phyloP scores from a whole-genome alignment of 2,888 invertebrate species.

The Toxonevra muliebris region DNA sequence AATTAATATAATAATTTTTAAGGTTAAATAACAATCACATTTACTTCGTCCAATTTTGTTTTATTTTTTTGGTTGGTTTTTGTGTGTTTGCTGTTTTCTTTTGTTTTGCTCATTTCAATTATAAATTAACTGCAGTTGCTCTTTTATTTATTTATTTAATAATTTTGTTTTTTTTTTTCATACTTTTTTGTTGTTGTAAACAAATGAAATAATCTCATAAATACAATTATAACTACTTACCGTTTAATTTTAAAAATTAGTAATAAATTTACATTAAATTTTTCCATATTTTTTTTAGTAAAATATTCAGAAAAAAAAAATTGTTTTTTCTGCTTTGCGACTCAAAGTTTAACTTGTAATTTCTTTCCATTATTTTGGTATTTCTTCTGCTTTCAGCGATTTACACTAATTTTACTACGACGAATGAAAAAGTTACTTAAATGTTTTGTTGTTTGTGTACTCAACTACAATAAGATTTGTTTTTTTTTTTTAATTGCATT shows the following conservation, averaged over 20 bases:
- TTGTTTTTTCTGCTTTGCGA: too few relatives aligned
- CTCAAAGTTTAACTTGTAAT: too few relatives aligned
- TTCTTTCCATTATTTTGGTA: too few relatives aligned
- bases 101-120: conserved; percentile 11
- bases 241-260: not conserved
- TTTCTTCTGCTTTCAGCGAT: too few relatives aligned
- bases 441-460: not conserved
- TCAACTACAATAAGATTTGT: not conserved
- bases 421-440: not conserved
- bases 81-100: conserved; percentile 38
- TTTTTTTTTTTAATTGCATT: not conserved
- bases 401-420: not conserved
- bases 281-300: too few relatives aligned
- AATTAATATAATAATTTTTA: conserved; percentile 50
- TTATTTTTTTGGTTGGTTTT: conserved; percentile 27
- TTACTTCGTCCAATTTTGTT: conserved; percentile 52
- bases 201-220: too few relatives aligned
- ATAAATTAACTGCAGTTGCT: not conserved
- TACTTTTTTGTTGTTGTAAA: too few relatives aligned
- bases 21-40: conserved; percentile 63
- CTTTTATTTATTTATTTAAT: conserved; percentile 21
- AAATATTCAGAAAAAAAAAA: too few relatives aligned
- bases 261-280: too few relatives aligned
- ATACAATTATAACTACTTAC: conserved; percentile 2
- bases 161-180: not conserved